A percentile compares a stretch with the other conserved stretches of the same genome.
These are phyloP conservation scores for Seira sanloemensis DNA, from an alignment of 2,888 invertebrate genomes.

Conservation along the genomic window DNA sequence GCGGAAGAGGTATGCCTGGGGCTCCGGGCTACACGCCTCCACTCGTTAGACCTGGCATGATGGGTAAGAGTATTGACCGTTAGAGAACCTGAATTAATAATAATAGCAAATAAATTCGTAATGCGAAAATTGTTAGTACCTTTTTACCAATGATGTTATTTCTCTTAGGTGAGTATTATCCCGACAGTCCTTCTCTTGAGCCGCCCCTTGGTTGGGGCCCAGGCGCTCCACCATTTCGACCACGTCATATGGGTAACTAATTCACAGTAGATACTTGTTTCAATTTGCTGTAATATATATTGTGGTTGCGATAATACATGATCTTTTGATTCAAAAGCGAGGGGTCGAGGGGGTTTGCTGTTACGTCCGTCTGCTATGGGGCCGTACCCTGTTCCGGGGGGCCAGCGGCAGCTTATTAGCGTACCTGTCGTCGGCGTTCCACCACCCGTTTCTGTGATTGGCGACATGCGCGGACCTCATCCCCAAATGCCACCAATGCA, in stretches of 20 bases:
- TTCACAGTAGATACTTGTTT: no score
- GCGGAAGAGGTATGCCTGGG: slow-evolving; percentile 33
- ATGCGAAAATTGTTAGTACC: background rate
- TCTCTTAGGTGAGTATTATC: slow-evolving; percentile 78
- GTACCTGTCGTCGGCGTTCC: slow-evolving; percentile 81
- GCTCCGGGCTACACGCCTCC: slow-evolving; percentile 44
- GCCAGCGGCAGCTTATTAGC: slow-evolving; percentile 84
- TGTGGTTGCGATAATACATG: background rate
- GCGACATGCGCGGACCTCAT: slow-evolving; percentile 45
- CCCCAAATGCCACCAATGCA: slow-evolving; percentile 47
- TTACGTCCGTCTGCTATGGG: slow-evolving; percentile 68
- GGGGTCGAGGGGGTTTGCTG: slow-evolving; percentile 49
- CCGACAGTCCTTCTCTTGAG: slow-evolving; percentile 86
- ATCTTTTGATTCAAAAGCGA: background rate
- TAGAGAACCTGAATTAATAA: slow-evolving; percentile 76
- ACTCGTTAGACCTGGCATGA: slow-evolving; percentile 45
- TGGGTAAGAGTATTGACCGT: slow-evolving; percentile 32
- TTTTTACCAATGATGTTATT: slow-evolving; percentile 21
- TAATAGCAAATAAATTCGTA: no score
- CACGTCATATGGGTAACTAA: slow-evolving; percentile 74
- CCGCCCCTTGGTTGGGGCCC: slow-evolving; percentile 74
- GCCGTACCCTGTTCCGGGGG: slow-evolving; percentile 75
- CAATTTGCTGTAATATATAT: background rate
- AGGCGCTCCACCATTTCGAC: slow-evolving; percentile 71
- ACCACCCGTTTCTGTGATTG: slow-evolving; percentile 59